These are phyloP conservation scores for Pachyseris speciosa DNA, from an alignment of 64 coral and sea anemone species.

Conservation along the genomic window DNA sequence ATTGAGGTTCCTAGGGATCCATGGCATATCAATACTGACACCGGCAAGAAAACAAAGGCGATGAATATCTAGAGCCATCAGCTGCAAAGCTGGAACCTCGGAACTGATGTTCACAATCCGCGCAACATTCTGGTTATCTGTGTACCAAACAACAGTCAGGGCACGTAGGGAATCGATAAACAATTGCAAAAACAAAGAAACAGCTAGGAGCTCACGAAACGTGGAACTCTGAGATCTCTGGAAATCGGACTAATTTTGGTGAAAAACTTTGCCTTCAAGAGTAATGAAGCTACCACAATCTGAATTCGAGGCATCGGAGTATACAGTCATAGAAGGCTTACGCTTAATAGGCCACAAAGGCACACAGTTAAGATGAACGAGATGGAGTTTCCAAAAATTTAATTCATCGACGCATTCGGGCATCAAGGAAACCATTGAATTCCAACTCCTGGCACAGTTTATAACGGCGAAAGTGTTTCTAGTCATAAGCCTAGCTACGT, in stretches of 20 bases:
- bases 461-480: too few relatives aligned
- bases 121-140: not conserved
- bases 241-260: too few relatives aligned
- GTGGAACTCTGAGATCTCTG: not conserved
- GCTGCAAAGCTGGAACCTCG: too few relatives aligned
- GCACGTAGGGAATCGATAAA: not conserved
- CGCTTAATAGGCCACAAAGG: not conserved
- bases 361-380: not conserved
- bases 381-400: constrained; percentile 29
- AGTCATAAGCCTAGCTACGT: too few relatives aligned
- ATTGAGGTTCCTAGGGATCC: too few relatives aligned
- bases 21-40: too few relatives aligned
- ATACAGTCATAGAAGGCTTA: not conserved
- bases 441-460: constrained; percentile 15
- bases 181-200: not conserved
- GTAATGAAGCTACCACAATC: too few relatives aligned
- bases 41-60: too few relatives aligned
- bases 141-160: not conserved
- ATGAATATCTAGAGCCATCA: too few relatives aligned
- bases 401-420: not conserved
- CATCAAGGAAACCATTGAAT: not conserved
- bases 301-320: not conserved
- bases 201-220: too few relatives aligned
- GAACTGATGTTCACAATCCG: too few relatives aligned
- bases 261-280: too few relatives aligned